Percentiles rank a stretch among this genome's conserved stretches.
phyloP scores from a whole-genome alignment of 37 sponge, comb jelly and placozoan genomes.

The Lycopodina hypogea region DNA sequence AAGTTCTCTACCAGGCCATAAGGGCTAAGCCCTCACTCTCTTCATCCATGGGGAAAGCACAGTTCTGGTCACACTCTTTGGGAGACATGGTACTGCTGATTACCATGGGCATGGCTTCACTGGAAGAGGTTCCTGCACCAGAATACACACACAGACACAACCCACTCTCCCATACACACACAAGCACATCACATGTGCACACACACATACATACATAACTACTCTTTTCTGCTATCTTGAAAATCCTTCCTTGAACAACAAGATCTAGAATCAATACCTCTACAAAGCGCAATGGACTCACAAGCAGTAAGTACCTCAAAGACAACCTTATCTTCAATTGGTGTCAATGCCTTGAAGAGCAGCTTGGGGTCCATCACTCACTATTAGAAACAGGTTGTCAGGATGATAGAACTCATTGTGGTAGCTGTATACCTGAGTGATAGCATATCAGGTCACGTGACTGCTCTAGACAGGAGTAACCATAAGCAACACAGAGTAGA shows the following conservation, averaged over 20 bases:
- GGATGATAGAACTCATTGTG: constrained; percentile 79
- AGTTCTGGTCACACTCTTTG: constrained; percentile 15
- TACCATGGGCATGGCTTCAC: constrained; percentile 82
- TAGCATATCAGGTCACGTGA: neutral
- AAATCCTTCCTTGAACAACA: too few species aligned
- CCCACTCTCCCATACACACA: too few species aligned
- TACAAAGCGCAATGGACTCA: constrained; percentile 1
- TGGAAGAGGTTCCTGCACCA: constrained; percentile 62
- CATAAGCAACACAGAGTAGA: too few species aligned
- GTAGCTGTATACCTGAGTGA: constrained; percentile 64
- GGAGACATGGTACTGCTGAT: constrained; percentile 58
- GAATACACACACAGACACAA: neutral
- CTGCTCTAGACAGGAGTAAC: too few species aligned
- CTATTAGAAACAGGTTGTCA: constrained; percentile 80
- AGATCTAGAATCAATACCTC: neutral
- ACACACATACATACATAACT: neutral
- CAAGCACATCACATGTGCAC: too few species aligned
- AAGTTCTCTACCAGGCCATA: constrained; percentile 72
- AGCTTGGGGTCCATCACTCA: constrained; percentile 62
- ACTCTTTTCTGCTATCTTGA: too few species aligned
- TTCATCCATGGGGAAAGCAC: constrained; percentile 77
- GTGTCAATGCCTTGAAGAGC: constrained; percentile 56
- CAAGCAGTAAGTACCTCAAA: constrained; percentile 45
- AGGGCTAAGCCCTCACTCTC: constrained; percentile 63
- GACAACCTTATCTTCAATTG: constrained; percentile 75